Base-by-base conservation (phyloP, 2,113 vertebrate genomes). In the Marmota monax region DNA sequence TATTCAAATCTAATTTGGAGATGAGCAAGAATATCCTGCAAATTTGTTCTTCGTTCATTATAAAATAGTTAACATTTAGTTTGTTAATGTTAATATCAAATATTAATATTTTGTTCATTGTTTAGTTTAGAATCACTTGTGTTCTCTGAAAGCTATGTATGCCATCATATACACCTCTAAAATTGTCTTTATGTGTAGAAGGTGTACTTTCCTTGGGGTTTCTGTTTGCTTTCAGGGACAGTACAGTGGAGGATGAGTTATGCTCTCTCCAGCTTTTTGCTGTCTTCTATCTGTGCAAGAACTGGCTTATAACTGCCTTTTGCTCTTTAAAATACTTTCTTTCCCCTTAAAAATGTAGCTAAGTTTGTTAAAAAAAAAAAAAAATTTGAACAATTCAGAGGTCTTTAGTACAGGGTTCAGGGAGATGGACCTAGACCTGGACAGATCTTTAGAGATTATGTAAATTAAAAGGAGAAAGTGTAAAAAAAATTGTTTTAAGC, bases 41-140 rank as follows among this genome's bases (percentile, higher is more conserved):
- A 42, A 92, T 53, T 34, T 79, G 42, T 8, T 85, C 92, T 42
- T 88, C 48, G 74, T 88, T 84, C 13, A 18, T 78, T 84, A 69
- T 92, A 17, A 80, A 27, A 61, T 29, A 91, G 39, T 94, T 45
- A 45, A 45, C 9, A 51, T 51, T 51, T 51, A 51, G 48, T 51
- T 51, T 51, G 12, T 51, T 51, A 51, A 51, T 51, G 2, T 51
- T 51, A 51, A 51, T 51, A 12, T 51, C 48, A 51, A 51, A 51
- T 51, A 51, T 51, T 53, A 88, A 80, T 12, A 70, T 80, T 92
- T 92, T 85, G 12, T 76, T 51, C 39, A 67, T 53, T 80, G 74
- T 85, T 74, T 72, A 80, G n/a, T 67, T 93, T 96, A 51, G 91
- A 96, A 89, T 92, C 9, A 63, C 27, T 56, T 69, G 13, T 6